Conservation (phyloP, 2,113 vertebrate species). For the Carassius carassius region DNA sequence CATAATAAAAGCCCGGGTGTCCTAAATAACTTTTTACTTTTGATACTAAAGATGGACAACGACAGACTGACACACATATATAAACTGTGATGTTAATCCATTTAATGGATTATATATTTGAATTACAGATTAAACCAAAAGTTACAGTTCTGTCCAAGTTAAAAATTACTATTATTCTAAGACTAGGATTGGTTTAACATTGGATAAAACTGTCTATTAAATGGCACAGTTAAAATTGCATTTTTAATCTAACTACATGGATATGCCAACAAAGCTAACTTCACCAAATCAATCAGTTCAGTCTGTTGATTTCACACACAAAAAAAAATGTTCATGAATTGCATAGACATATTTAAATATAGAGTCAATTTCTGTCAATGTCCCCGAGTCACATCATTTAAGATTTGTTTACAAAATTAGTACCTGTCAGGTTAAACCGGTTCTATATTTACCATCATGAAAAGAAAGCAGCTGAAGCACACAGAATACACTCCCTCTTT, state of each 20-base stretch:
- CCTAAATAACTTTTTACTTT: background rate
- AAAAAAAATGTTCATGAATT: background rate
- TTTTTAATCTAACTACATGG: background rate
- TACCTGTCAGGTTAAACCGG: background rate
- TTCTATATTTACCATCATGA: background rate
- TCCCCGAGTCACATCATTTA: background rate
- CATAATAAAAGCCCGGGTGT: background rate
- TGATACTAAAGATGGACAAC: background rate
- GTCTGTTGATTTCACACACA: background rate
- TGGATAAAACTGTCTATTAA: background rate
- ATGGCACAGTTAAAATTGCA: too few species aligned
- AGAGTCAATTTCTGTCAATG: background rate
- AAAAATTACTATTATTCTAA: too few species aligned
- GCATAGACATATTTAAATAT: background rate
- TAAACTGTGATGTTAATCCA: too few species aligned
- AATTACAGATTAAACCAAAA: background rate
- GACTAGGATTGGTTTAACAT: background rate
- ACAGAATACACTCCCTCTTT: background rate
- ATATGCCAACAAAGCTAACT: background rate
- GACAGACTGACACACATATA: background rate
- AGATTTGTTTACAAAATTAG: background rate
- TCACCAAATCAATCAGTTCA: background rate
- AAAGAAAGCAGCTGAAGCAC: background rate
- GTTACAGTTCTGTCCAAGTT: background rate
- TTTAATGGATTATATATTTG: too few species aligned